Base-by-base conservation (phyloP, 1,140 invertebrate genomes). In the Trissolcus basalis region DNA sequence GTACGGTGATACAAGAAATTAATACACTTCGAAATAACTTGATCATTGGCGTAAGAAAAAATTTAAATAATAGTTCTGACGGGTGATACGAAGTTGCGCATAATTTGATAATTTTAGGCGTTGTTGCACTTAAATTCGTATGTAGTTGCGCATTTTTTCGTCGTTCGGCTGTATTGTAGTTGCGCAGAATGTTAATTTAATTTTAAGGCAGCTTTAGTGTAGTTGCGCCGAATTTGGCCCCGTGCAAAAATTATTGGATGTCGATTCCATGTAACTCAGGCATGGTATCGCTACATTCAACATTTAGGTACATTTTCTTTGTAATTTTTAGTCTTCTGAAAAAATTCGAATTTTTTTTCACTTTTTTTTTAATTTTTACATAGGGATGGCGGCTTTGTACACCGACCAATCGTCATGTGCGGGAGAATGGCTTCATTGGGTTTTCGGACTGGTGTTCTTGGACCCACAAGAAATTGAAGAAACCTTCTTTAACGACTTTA, bases 181-280 rank as follows among this genome's bases (percentile, higher is more conserved):
- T n/a, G n/a, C n/a, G n/a, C n/a, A n/a, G n/a, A n/a, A n/a, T n/a
- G n/a, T n/a, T n/a, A n/a, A n/a, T n/a, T n/a, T n/a, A n/a, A n/a
- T n/a, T n/a, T n/a, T n/a, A n/a, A n/a, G n/a, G n/a, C n/a, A n/a
- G n/a, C n/a, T n/a, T n/a, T n/a, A n/a, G n/a, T n/a, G n/a, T n/a
- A n/a, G n/a, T n/a, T n/a, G n/a, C n/a, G n/a, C n/a, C n/a, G n/a
- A 3, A 16, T 36, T 10, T 36, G 44, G 45, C 14, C 16, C 11
- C 1, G 0, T 12, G 45, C 45, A 6, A 14, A 36, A 35, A 49
- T 59, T 5, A 48, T 41, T 13, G 56, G 56, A 0, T 60, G 56
- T 16, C 49, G 47, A 41, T 60, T 60, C 39, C 56, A 60, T 8
- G 47, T 60, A 0, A 41, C 56, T 6, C 33, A 50, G 6, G 19